Conservation (phyloP, 2,888 invertebrate genomes). For the Seladonia tumulorum region DNA sequence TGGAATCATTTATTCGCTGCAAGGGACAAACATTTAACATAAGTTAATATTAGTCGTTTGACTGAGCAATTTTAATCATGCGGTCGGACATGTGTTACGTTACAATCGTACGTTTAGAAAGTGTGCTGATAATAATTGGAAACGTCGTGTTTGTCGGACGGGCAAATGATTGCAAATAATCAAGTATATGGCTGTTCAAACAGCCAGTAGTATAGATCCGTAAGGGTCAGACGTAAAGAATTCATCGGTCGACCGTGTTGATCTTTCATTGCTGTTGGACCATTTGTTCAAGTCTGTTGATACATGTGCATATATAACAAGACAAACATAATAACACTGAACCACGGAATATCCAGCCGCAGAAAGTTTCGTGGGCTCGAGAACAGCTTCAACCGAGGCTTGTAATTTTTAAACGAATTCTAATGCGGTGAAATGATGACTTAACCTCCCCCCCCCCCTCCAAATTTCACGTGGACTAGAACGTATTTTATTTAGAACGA, state of each 20-base stretch:
- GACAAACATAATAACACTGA: constrained; percentile 27
- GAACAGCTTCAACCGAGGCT: neutral
- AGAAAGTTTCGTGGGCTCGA: constrained; percentile 2
- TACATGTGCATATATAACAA: constrained; percentile 16
- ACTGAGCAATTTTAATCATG: no score
- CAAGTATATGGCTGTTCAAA: neutral
- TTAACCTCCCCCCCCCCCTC: no score
- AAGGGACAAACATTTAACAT: no score
- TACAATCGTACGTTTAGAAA: no score
- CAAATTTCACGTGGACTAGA: no score
- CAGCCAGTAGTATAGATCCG: neutral
- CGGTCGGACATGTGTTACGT: no score
- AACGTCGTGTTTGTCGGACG: neutral
- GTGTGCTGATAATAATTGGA: neutral
- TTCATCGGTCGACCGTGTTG: constrained; percentile 34
- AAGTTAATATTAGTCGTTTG: no score
- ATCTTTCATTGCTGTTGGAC: constrained; percentile 35
- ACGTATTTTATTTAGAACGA: no score
- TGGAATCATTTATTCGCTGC: no score
- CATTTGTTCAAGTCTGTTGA: constrained; percentile 38
- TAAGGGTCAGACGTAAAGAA: constrained; percentile 19
- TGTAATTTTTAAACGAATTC: no score
- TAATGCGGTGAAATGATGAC: no score
- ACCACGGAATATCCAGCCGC: neutral
- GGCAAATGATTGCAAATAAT: neutral